phyloP scores from a whole-genome alignment of 2,888 invertebrate genomes.

The Heliconius hortense region DNA sequence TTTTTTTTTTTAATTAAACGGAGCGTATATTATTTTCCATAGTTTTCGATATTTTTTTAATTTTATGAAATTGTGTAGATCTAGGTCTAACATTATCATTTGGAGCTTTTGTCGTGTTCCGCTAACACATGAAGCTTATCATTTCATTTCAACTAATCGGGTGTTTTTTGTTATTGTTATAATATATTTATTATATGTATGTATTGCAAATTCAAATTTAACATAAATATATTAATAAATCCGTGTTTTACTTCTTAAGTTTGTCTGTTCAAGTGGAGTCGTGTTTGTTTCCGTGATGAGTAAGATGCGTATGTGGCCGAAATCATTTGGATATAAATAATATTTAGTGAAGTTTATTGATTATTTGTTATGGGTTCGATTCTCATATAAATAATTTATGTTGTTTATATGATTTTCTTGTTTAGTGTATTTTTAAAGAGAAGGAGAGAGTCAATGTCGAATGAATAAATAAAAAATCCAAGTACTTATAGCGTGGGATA shows the following conservation, averaged over 20 bases:
- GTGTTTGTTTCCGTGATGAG: neutral
- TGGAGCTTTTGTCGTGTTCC: constrained; percentile 65
- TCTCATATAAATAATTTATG: neutral
- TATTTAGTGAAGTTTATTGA: neutral
- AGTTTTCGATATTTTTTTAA: constrained; percentile 1
- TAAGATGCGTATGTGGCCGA: neutral
- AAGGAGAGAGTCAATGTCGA: neutral
- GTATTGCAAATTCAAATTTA: constrained; percentile 42
- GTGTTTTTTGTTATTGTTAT: constrained; percentile 40
- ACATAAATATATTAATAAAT: constrained; percentile 12
- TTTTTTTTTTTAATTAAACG: neutral
- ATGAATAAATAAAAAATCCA: too few species aligned
- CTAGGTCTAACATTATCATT: constrained; percentile 46
- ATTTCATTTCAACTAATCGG: constrained; percentile 55
- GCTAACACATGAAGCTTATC: constrained; percentile 69
- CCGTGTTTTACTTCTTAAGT: constrained; percentile 18
- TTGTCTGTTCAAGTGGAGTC: constrained; percentile 16
- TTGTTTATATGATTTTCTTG: neutral
- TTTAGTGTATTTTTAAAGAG: neutral
- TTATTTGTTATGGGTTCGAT: neutral
- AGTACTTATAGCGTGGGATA: too few species aligned
- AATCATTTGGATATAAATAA: neutral
- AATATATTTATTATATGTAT: constrained; percentile 37
- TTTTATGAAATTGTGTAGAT: constrained; percentile 39
- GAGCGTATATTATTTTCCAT: constrained; percentile 13